Conservation (phyloP, 30 jellyfish, hydroid and myxozoan genomes). For the Morbakka virulenta region DNA sequence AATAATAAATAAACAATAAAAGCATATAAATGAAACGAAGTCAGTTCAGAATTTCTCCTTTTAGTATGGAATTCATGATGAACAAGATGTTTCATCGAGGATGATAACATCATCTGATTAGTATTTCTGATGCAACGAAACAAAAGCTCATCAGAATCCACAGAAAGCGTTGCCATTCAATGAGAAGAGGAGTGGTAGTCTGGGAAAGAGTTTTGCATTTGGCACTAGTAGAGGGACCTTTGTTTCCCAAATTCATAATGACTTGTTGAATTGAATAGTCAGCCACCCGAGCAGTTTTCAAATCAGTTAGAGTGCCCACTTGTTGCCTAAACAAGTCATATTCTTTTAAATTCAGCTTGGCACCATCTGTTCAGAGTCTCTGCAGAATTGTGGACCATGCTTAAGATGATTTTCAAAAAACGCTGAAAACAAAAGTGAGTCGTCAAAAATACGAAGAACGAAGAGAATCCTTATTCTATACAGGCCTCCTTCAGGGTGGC, state of each 20-base stretch:
- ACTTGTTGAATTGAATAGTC: background rate
- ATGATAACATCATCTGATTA: background rate
- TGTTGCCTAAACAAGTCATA: background rate
- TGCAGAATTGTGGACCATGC: background rate
- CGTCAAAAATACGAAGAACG: slow-evolving; percentile 37
- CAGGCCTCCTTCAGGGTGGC: slow-evolving; percentile 35
- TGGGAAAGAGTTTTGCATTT: background rate
- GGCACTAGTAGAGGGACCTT: background rate
- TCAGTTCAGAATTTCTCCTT: no score
- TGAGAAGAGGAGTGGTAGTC: background rate
- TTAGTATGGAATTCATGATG: no score
- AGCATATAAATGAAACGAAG: no score
- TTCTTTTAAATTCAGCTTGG: background rate
- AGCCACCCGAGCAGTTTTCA: background rate
- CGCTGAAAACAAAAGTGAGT: background rate
- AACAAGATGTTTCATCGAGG: background rate
- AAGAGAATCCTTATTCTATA: slow-evolving; percentile 12
- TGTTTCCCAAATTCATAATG: background rate
- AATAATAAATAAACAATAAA: no score
- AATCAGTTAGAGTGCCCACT: background rate
- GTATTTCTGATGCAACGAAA: background rate
- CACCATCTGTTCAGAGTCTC: background rate
- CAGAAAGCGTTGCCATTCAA: background rate
- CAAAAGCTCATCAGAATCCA: background rate
- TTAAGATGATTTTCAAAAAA: background rate